Evolutionary conservation across 1,140 invertebrate genomes (phyloP).

Genomic region (Dolichoris vasculosae): DNA sequence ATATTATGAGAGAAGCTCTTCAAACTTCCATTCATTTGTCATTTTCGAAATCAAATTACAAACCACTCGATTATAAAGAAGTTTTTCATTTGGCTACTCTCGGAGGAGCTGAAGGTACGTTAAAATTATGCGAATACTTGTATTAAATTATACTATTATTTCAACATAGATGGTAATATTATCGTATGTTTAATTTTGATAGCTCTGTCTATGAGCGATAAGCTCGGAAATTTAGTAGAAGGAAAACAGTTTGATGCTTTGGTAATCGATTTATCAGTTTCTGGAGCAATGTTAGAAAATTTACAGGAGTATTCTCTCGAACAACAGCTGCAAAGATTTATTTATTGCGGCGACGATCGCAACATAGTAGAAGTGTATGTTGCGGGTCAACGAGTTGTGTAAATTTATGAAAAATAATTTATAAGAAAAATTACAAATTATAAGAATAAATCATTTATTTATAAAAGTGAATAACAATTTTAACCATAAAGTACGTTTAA

Average conservation of each 20-base stretch:
- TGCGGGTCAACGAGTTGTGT: constrained; percentile 79
- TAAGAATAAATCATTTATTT: constrained; percentile 26
- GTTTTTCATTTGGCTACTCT: constrained; percentile 89
- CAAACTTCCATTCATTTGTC: constrained; percentile 82
- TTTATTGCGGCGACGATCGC: constrained; percentile 88
- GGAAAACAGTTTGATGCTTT: constrained; percentile 93
- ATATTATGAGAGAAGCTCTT: constrained; percentile 83
- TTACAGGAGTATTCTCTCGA: constrained; percentile 72
- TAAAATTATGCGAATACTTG: constrained; percentile 18
- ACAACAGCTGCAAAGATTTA: constrained; percentile 86
- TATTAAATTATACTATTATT: constrained; percentile 11
- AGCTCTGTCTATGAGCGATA: constrained; percentile 83
- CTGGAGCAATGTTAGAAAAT: constrained; percentile 76
- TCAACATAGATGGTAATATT: background rate
- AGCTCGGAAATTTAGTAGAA: constrained; percentile 85
- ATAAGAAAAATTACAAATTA: background rate
- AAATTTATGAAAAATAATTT: constrained; percentile 46
- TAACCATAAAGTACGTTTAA: background rate
- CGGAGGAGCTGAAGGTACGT: constrained; percentile 85
- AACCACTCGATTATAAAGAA: constrained; percentile 82
- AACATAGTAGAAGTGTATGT: constrained; percentile 88
- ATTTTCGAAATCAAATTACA: constrained; percentile 72
- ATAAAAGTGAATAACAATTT: constrained; percentile 15
- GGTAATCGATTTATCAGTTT: constrained; percentile 78
- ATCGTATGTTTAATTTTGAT: constrained; percentile 51